Evolutionary conservation across 2,888 invertebrate genomes (phyloP), one percentile per base, ranked within the genome.

Genomic region (Lasioglossum oenotherae): DNA sequence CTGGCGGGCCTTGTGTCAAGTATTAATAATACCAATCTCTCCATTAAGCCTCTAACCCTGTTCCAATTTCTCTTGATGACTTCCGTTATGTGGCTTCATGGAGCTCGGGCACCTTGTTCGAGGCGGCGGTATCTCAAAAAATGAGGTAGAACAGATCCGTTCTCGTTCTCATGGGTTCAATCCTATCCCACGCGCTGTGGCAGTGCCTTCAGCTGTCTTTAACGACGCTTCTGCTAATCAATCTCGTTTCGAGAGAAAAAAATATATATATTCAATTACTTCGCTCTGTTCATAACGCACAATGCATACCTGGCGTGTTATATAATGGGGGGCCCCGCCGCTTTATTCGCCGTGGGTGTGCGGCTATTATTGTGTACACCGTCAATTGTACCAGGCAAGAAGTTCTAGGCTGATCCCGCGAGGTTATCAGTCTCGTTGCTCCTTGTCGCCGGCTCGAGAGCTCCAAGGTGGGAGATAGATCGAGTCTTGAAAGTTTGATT

Each of bases 401-500:
- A 53, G 53, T 38, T 23, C 46, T n/a, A 23, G 35, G 64, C 19
- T 1, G 78, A 53, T 71, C 38, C 27, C 27, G 27, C 31, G 19
- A 44, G 60, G n/a, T 78, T 78, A 64, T 73, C 78, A 35, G 73
- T 67, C 31, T 64, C 12, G 14, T 19, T 16, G 72, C 16, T 44
- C 27, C 19, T 71, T 35, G 78, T 77, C 53, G 38, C 46, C 2
- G 23, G 12, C 53, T 72, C 67, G 57, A 10, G 35, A 16, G 35
- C 74, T 6, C 60, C 41, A 4, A 23, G 23, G 44, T 16, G 73
- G 76, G 71, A 81, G 64, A 69, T 38, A 79, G 41, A 85, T 85
- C 76, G 85, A 80, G 75, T 78, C 57, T 85, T 49, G 85, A 87
- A 87, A 85, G 87, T 76, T n/a, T 14, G 19, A 49, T 74, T 88